phyloP scores from a whole-genome alignment of 2,888 invertebrate species.

The Thera britannica region DNA sequence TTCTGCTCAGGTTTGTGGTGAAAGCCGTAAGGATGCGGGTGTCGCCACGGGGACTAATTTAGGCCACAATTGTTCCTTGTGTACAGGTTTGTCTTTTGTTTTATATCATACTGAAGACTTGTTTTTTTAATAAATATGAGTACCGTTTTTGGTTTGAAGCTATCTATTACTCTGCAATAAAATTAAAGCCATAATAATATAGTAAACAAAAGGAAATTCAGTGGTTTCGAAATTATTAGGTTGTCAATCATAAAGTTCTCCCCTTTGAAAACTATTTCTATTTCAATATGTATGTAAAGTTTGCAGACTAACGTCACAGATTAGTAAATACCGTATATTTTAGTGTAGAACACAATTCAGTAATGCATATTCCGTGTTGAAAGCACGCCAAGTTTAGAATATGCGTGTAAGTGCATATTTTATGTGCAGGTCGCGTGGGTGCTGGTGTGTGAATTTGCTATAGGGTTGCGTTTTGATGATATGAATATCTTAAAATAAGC shows the following conservation, averaged over 20 bases:
- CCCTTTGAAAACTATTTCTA: constrained; percentile 8
- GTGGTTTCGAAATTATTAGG: background rate
- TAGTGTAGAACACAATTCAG: constrained; percentile 37
- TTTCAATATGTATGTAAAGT: constrained; percentile 19
- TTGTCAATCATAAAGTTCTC: constrained; percentile 5
- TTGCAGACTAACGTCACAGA: constrained; percentile 22
- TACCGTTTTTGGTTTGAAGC: background rate
- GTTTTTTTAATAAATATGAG: background rate
- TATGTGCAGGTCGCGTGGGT: constrained; percentile 56
- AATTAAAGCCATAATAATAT: background rate
- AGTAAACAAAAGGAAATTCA: background rate
- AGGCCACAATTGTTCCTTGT: constrained; percentile 48
- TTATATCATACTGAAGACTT: background rate
- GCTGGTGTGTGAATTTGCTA: constrained; percentile 31
- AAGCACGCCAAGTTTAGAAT: constrained; percentile 45
- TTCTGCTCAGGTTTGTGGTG: constrained; percentile 65
- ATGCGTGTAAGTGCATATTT: constrained; percentile 69
- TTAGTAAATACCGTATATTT: constrained; percentile 20
- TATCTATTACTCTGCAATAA: background rate
- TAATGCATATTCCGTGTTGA: constrained; percentile 59
- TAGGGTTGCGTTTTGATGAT: no score
- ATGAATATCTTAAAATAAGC: no score
- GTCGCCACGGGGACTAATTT: constrained; percentile 53
- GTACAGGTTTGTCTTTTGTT: constrained; percentile 29
- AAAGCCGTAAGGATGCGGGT: constrained; percentile 61